Conservation (phyloP, 2,113 vertebrate genomes). For the Phalacrocorax pelagicus region DNA sequence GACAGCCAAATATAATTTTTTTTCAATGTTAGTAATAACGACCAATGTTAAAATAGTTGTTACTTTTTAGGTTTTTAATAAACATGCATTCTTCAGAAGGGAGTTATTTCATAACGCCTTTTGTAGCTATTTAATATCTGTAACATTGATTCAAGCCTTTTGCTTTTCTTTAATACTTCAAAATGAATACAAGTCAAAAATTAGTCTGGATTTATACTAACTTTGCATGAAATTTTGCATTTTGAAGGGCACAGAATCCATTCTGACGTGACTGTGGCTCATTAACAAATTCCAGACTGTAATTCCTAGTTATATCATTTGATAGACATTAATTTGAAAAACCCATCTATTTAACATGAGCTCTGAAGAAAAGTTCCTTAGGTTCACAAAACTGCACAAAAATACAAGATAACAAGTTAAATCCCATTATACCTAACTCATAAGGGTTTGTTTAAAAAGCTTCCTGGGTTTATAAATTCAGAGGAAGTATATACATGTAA, state of each 20-base stretch:
- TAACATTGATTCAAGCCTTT: background rate
- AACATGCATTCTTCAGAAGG: accelerated
- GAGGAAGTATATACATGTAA: slow-evolving; percentile 2
- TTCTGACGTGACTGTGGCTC: background rate
- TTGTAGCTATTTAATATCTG: background rate
- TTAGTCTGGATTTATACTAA: background rate
- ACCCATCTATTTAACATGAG: background rate
- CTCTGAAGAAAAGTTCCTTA: background rate
- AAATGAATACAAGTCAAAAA: background rate
- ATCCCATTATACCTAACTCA: background rate
- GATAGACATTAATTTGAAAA: background rate
- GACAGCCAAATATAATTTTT: background rate
- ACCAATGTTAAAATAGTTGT: background rate
- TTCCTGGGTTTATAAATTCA: background rate
- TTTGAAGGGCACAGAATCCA: background rate
- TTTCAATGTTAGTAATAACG: background rate
- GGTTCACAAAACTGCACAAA: background rate
- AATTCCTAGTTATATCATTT: background rate
- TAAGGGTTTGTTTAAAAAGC: background rate
- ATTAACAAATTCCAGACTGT: background rate
- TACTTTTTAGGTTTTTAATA: background rate
- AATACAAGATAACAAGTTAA: background rate
- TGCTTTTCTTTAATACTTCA: background rate
- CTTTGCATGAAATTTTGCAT: background rate
- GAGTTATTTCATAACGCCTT: background rate